Evolutionary conservation across 2,888 invertebrate species (phyloP), one percentile per base, ranked within the genome.

Genomic region (Tryphoninae sp.): DNA sequence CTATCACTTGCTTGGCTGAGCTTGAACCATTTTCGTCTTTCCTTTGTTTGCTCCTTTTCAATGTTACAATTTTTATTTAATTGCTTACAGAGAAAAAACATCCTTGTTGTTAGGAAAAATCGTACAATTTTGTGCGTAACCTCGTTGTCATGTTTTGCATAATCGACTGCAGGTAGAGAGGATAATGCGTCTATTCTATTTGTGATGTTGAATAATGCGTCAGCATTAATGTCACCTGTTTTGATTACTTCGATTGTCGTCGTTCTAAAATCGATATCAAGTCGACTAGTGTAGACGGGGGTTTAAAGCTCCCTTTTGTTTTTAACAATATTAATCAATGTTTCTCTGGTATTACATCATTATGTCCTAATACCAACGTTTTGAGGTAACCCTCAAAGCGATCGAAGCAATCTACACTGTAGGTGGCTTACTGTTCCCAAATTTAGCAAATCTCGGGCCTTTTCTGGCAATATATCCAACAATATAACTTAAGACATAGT

Each of bases 41-140:
- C 49, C n/a, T n/a, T 49, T 11, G 49, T 49, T n/a, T 49, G 49
- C n/a, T 49, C n/a, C 13, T 59, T 69, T 40, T 74, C 67, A 1
- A 61, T 61, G n/a, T 26, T 45, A 33, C 72, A 51, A 40, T 77
- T 81, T 55, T 55, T 77, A 13, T 82, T 82, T 1, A 61, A 33
- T 42, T 83, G 80, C 19, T 71, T 80, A 9, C 71, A 67, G 0
- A 80, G 11, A 49, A 83, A 80, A 67, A 65, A 80, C 80, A 80
- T 80, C 59, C 77, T 11, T 7, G 73, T 80, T 7, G 74, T 80
- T 9, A 80, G 23, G 53, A 62, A 83, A 40, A 74, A 78, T 16
- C 68, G 51, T 7, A 74, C 59, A 6, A 78, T 67, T 49, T 64
- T 45, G 33, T 49, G 61, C 1, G 80, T 78, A 6, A 83, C 19